Percentiles rank a stretch among this genome's conserved stretches.
Conservation (phyloP, 2,113 vertebrate species). For the Porphyrio hochstetteri region DNA sequence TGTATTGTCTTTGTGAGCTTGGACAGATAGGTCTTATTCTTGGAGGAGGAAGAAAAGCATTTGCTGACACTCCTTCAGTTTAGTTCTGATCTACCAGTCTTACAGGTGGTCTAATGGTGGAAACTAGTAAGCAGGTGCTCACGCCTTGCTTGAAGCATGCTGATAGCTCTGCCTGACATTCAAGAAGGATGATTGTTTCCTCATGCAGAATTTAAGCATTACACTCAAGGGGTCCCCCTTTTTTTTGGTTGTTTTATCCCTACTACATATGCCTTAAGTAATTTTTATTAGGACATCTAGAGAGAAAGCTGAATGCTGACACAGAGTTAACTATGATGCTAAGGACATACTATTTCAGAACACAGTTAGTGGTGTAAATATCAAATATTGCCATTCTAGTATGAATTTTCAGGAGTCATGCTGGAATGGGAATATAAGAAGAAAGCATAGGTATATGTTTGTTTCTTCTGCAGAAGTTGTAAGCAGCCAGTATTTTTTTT, state of each 20-base stretch:
- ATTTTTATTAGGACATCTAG: neutral
- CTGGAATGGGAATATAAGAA: neutral
- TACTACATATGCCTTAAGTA: neutral
- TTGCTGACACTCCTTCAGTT: neutral
- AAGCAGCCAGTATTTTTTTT: neutral
- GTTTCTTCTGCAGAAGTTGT: neutral
- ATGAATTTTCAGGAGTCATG: neutral
- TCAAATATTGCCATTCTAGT: neutral
- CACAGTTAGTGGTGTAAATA: neutral
- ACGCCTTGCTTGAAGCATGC: neutral
- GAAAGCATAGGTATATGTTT: neutral
- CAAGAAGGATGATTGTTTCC: neutral
- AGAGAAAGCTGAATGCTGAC: neutral
- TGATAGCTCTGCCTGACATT: neutral
- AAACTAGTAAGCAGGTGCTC: neutral
- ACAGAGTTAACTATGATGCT: neutral
- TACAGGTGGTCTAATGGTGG: neutral
- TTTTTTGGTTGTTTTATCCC: neutral
- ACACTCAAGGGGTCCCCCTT: neutral
- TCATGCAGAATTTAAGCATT: neutral
- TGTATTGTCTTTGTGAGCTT: neutral
- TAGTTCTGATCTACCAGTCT: neutral
- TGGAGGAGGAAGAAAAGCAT: neutral
- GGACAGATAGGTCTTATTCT: neutral
- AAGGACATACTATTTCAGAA: neutral